Percentiles rank a stretch among this genome's conserved stretches.
Evolutionary conservation across 2,797 vertebrate genomes (phyloP).

Genomic region (Tiaroga cobitis): DNA sequence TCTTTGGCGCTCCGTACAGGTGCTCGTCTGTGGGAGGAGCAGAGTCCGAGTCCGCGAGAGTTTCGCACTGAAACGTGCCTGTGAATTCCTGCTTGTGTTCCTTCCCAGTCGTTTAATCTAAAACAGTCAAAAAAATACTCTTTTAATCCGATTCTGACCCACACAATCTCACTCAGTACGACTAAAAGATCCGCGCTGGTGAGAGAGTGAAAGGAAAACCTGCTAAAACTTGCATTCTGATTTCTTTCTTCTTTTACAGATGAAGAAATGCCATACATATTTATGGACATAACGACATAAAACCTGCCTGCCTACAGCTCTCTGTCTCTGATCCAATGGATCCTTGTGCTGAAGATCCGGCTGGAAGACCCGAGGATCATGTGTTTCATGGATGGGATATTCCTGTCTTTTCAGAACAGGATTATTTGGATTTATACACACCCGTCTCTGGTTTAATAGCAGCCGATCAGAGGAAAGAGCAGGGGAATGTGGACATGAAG

Average conservation of each 20-base stretch:
- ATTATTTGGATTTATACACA: slow-evolving; percentile 15
- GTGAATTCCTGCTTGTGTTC: no score
- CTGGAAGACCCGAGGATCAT: not conserved
- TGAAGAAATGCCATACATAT: not conserved
- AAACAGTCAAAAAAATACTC: not conserved
- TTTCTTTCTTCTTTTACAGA: not conserved
- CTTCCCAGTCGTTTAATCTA: not conserved
- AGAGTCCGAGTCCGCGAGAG: not conserved
- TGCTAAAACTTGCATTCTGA: not conserved
- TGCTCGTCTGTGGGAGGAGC: not conserved
- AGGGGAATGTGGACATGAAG: not conserved
- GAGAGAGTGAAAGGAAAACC: not conserved
- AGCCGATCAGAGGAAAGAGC: not conserved
- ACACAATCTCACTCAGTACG: not conserved
- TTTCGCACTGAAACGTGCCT: not conserved
- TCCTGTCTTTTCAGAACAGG: not conserved
- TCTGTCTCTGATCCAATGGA: not conserved
- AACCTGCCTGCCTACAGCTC: not conserved
- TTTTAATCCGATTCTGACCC: not conserved
- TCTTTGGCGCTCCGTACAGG: not conserved
- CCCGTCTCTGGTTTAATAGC: not conserved
- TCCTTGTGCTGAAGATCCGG: not conserved
- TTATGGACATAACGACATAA: not conserved
- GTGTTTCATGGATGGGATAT: not conserved
- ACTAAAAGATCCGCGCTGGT: not conserved